A percentile compares a stretch with the other conserved stretches of the same genome.
phyloP scores from a whole-genome alignment of 2,888 invertebrate species.

The Allophyes oxyacanthae region DNA sequence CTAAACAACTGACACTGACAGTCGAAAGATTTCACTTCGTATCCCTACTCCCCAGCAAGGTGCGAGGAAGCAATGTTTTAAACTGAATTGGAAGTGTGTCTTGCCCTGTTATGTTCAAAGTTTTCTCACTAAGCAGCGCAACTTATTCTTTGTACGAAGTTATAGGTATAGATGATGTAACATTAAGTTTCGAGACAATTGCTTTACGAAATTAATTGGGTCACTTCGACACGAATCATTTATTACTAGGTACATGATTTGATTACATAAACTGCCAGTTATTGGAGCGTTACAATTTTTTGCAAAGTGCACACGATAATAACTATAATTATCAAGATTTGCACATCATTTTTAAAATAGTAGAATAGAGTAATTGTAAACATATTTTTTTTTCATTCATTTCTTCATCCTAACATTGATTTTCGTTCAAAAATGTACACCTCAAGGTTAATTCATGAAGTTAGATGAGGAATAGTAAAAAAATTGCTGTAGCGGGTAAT shows the following conservation, averaged over 20 bases:
- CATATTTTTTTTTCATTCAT: no score
- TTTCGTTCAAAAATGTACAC: no score
- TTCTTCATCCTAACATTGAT: no score
- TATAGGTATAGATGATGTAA: conserved; percentile 59
- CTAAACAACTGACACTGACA: no score
- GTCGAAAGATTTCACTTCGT: no score
- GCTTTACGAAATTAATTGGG: conserved; percentile 68
- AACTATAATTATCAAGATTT: conserved; percentile 5
- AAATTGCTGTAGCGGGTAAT: no score
- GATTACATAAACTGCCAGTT: conserved; percentile 67
- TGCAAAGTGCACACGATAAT: conserved; percentile 50
- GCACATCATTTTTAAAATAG: not conserved
- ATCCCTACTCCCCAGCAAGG: no score
- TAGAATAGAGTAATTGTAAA: not conserved
- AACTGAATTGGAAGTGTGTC: conserved; percentile 24
- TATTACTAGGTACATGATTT: conserved; percentile 71
- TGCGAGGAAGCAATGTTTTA: no score
- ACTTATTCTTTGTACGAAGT: conserved; percentile 34
- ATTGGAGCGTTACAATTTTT: conserved; percentile 64
- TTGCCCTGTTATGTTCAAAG: conserved; percentile 28
- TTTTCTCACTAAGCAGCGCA: conserved; percentile 40
- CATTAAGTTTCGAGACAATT: conserved; percentile 62
- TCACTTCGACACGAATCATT: conserved; percentile 67
- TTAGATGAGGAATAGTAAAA: no score
- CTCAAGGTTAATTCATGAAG: no score